Evolutionary conservation across 2,113 vertebrate genomes (phyloP).

Genomic region (Macaca mulatta): DNA sequence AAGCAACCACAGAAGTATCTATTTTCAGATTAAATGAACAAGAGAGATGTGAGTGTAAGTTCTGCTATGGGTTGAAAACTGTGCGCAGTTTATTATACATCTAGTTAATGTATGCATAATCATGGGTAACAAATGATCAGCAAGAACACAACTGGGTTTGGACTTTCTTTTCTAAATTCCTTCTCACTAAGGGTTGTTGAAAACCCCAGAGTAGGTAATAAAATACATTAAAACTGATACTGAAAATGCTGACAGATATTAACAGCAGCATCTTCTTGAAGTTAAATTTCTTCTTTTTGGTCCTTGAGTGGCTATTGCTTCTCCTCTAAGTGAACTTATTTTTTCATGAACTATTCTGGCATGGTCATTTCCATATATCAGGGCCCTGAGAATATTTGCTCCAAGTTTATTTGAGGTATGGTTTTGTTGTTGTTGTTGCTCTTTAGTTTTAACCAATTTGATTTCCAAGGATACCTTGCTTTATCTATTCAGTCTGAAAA

Average conservation of each 20-base stretch:
- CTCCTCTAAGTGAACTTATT: neutral
- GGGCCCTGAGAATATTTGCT: neutral
- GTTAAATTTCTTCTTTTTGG: neutral
- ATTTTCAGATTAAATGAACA: neutral
- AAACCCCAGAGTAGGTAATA: neutral
- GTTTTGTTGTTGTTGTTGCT: neutral
- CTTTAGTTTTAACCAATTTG: neutral
- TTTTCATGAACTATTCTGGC: neutral
- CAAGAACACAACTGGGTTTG: neutral
- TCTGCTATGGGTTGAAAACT: neutral
- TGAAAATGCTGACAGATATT: neutral
- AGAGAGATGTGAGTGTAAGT: neutral
- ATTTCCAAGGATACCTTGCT: neutral
- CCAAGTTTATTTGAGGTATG: neutral
- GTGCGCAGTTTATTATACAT: neutral
- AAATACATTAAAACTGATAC: neutral
- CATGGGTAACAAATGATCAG: neutral
- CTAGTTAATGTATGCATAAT: neutral
- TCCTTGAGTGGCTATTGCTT: neutral
- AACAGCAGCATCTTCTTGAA: neutral
- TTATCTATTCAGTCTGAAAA: neutral
- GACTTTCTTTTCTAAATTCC: neutral
- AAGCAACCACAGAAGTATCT: neutral
- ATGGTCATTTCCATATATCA: neutral
- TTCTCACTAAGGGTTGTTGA: conserved; percentile 2